These are phyloP conservation scores for Silvanus unidentatus DNA, from an alignment of 2,888 invertebrate genomes.

Conservation along the genomic window DNA sequence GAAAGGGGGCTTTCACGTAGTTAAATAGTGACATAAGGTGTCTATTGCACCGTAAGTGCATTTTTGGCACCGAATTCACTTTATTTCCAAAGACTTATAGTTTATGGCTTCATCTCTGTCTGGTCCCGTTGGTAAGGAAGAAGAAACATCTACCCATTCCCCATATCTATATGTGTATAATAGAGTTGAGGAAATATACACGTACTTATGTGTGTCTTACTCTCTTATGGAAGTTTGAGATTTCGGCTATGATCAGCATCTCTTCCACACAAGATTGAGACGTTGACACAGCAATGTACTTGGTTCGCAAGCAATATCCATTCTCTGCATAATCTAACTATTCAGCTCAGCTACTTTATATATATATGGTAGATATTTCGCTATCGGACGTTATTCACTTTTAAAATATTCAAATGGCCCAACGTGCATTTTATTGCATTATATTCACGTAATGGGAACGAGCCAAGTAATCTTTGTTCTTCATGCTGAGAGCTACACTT, in stretches of 20 bases:
- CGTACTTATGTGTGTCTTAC: no score
- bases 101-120: conserved; percentile 3
- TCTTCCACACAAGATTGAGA: conserved; percentile 28
- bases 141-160: not conserved
- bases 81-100: not conserved
- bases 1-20: conserved; percentile 35
- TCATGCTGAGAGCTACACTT: no score
- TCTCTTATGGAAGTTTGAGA: no score
- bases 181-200: no score
- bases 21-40: conserved; percentile 27
- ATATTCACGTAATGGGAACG: no score
- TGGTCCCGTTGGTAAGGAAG: not conserved
- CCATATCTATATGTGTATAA: no score
- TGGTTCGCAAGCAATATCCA: conserved; percentile 34
- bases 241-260: conserved; percentile 38
- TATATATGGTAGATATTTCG: conserved; percentile 27
- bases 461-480: no score
- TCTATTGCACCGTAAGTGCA: conserved; percentile 38
- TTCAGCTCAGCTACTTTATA: conserved; percentile 19
- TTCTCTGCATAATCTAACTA: conserved; percentile 41
- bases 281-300: conserved; percentile 44
- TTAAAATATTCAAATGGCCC: conserved; percentile 33
- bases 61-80: conserved; percentile 14
- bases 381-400: conserved; percentile 29
- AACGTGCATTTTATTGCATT: conserved; percentile 25